Conservation (phyloP, 2,797 vertebrate species). For the Clarias fuscus region DNA sequence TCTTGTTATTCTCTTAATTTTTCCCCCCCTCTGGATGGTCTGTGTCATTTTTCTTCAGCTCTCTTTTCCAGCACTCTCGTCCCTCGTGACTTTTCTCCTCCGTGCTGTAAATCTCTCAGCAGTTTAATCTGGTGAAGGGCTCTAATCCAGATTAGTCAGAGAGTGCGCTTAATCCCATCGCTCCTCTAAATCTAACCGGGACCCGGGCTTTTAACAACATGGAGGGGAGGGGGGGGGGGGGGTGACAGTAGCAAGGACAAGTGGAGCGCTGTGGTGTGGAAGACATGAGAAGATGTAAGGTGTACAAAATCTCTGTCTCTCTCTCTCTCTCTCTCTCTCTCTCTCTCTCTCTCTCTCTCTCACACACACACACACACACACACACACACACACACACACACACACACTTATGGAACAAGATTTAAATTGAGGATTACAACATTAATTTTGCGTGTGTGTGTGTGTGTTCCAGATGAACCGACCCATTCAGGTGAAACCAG, state of each 20-base stretch:
- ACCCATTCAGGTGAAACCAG: slow-evolving; percentile 98
- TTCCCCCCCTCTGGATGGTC: neutral
- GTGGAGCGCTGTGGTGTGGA: neutral
- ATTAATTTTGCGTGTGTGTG: slow-evolving; percentile 12
- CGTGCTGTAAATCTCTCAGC: slow-evolving; percentile 63
- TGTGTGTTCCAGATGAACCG: slow-evolving; percentile 88
- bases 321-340: too few species aligned
- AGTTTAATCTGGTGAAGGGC: slow-evolving; percentile 69
- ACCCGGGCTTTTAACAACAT: slow-evolving; percentile 63
- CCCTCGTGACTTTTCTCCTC: slow-evolving; percentile 32
- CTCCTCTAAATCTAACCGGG: slow-evolving; percentile 70
- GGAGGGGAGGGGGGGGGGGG: too few species aligned
- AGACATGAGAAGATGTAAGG: neutral
- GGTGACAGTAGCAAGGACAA: neutral
- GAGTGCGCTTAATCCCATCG: slow-evolving; percentile 78
- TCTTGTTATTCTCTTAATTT: neutral
- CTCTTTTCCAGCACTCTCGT: slow-evolving; percentile 1
- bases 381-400: slow-evolving; percentile 27
- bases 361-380: neutral
- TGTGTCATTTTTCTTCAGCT: neutral
- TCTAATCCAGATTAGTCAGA: slow-evolving; percentile 80
- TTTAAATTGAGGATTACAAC: slow-evolving; percentile 31
- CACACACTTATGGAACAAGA: slow-evolving; percentile 28
- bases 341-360: too few species aligned
- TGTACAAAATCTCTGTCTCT: too few species aligned